A percentile compares a stretch with the other conserved stretches of the same genome.
Evolutionary conservation across 2,888 invertebrate genomes (phyloP).

Genomic region (Cynaeus angustus): DNA sequence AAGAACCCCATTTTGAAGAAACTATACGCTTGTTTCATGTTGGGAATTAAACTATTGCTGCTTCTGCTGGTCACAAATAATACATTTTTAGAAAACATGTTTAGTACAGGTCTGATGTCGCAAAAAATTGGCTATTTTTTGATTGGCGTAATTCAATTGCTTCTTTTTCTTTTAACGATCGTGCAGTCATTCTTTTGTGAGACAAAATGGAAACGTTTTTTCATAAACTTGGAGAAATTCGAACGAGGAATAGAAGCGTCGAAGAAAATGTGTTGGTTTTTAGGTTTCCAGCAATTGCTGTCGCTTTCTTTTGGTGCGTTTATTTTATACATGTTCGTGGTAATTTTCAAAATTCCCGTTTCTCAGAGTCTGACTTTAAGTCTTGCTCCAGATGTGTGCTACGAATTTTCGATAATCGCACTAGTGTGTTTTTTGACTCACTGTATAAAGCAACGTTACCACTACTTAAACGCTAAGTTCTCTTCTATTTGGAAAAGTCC

Average conservation of each 20-base stretch:
- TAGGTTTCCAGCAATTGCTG: too few relatives aligned
- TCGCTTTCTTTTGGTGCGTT: too few relatives aligned
- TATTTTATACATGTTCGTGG: background rate
- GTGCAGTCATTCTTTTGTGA: too few relatives aligned
- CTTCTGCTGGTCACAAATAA: too few relatives aligned
- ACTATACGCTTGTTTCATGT: background rate
- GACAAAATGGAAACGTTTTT: too few relatives aligned
- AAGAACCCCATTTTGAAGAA: background rate
- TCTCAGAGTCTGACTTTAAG: background rate
- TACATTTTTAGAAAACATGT: background rate
- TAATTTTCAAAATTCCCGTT: slow-evolving; percentile 22
- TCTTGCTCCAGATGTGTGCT: background rate
- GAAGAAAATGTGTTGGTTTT: too few relatives aligned
- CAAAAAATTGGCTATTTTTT: background rate
- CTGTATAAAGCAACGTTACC: background rate
- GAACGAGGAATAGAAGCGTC: too few relatives aligned
- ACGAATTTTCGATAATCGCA: background rate
- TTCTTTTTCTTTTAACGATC: too few relatives aligned
- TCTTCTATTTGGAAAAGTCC: background rate
- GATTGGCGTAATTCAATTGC: background rate
- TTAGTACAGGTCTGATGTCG: background rate
- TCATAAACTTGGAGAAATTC: too few relatives aligned
- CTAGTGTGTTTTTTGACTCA: background rate
- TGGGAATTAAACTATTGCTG: background rate
- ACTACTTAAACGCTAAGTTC: background rate